Conservation (phyloP, 30 jellyfish, hydroid and myxozoan genomes). For the Hydractinia symbiolongicarpus region DNA sequence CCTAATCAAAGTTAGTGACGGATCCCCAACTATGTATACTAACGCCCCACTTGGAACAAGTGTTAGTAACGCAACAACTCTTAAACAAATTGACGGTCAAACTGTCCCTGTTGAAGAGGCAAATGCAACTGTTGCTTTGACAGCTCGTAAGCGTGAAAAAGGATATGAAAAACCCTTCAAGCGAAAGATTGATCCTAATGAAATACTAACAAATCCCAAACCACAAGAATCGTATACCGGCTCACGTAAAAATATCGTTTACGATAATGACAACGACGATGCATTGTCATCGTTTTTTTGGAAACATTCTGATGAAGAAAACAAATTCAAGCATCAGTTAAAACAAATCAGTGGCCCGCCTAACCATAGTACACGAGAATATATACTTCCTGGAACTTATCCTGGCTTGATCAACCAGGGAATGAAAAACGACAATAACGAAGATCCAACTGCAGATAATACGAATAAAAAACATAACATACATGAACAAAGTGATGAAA, state of each 20-base stretch:
- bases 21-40: conserved; percentile 6
- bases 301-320: conserved; percentile 10
- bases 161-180: background rate
- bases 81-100: background rate
- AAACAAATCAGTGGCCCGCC: conserved; percentile 42
- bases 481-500: background rate
- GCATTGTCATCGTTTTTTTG: background rate
- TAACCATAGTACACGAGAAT: conserved; percentile 14
- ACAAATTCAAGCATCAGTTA: background rate
- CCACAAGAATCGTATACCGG: background rate
- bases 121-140: background rate
- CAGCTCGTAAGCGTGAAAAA: conserved; percentile 1
- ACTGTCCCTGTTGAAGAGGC: conserved; percentile 20
- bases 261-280: conserved; percentile 27
- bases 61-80: conserved; percentile 3
- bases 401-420: background rate
- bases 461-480: background rate
- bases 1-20: background rate
- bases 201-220: background rate
- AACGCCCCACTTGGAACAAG: conserved; percentile 21
- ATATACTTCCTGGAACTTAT: too few species aligned
- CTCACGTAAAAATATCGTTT: background rate
- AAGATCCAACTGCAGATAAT: background rate
- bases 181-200: background rate
- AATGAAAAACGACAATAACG: background rate